These are phyloP conservation scores for Arge pagana DNA, from an alignment of 2,888 invertebrate species.

Conservation along the genomic window DNA sequence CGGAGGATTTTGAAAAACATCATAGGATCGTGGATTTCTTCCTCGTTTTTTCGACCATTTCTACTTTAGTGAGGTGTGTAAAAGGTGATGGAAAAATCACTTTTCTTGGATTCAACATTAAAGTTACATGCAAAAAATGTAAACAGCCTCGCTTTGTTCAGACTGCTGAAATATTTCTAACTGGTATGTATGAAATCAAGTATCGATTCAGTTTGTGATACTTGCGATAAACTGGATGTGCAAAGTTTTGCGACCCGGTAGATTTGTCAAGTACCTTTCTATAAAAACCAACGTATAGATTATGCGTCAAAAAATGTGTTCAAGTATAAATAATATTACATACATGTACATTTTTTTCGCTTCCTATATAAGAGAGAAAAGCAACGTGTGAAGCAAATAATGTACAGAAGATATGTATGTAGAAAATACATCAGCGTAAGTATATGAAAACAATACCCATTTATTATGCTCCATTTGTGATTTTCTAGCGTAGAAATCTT, in stretches of 20 bases:
- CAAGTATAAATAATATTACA: constrained; percentile 22
- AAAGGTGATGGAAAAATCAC: constrained; percentile 31
- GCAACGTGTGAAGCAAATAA: constrained; percentile 24
- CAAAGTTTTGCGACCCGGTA: constrained; percentile 30
- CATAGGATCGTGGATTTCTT: constrained; percentile 32
- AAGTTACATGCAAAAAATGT: constrained; percentile 32
- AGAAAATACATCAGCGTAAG: constrained; percentile 25
- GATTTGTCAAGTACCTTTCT: constrained; percentile 25
- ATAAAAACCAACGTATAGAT: constrained; percentile 24
- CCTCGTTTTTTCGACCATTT: constrained; percentile 31
- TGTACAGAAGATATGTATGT: constrained; percentile 5
- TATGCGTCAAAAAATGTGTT: constrained; percentile 21
- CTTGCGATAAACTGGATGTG: constrained; percentile 29
- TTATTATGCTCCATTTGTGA: constrained; percentile 4
- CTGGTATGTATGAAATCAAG: constrained; percentile 32
- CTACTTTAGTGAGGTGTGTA: constrained; percentile 31
- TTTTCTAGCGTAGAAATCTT: constrained; percentile 4
- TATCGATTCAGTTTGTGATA: constrained; percentile 34
- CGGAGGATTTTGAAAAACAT: constrained; percentile 29
- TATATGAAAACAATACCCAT: constrained; percentile 18
- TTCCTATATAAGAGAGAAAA: constrained; percentile 26
- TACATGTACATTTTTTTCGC: constrained; percentile 22
- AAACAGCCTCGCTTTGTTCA: constrained; percentile 28
- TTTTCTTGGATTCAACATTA: constrained; percentile 31
- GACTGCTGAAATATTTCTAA: constrained; percentile 29